Evolutionary conservation across 2,797 vertebrate species (phyloP), one percentile per base, ranked within the genome.

Genomic region (Ctenosaura bakeri): DNA sequence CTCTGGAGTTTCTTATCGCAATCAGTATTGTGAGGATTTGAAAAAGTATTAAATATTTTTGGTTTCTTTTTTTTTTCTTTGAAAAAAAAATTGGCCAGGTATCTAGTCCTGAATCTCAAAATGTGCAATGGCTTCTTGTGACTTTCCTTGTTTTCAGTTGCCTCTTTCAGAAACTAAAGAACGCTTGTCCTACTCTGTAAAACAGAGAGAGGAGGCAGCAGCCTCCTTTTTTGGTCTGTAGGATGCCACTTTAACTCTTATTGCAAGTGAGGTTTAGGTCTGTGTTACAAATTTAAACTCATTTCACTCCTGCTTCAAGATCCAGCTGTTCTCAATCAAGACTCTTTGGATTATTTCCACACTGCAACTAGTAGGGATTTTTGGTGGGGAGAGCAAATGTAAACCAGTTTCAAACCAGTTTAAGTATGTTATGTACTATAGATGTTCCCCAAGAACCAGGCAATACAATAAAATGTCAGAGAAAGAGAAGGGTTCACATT

Each of bases 41-140:
- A 88, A 93, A 92, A 92, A 93, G 92, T 96, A 96, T 96, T 96
- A 96, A 96, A 96, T 83, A 1, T 73, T 8, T 46, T 42, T 76
- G 50, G 42, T 76, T 69, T 56, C 89, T 9, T 54, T 56, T 62
- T 83, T 77, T 62, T 94, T 94, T 94, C 92, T 86, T 82, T 46
- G 22, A 54, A 77, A 78, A 77, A 78, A 35, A 71, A 73, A 54
- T 32, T 0, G 18, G 26, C 85, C 59, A 77, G 50, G 73, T n/a
- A 29, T 94, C 93, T 95, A 94, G 90, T 94, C 95, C 95, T 94
- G 95, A 93, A 93, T 94, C 66, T 88, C 93, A 29, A 91, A 93
- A 91, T 93, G 93, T 85, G 69, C 92, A 59, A 22, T 29, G 1
- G 6, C 88, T 20, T 78, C 0, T 26, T 62, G 71, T 20, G 84